Base-by-base conservation (phyloP, 2,888 invertebrate species). In the Glyphotaelius pellucidus region DNA sequence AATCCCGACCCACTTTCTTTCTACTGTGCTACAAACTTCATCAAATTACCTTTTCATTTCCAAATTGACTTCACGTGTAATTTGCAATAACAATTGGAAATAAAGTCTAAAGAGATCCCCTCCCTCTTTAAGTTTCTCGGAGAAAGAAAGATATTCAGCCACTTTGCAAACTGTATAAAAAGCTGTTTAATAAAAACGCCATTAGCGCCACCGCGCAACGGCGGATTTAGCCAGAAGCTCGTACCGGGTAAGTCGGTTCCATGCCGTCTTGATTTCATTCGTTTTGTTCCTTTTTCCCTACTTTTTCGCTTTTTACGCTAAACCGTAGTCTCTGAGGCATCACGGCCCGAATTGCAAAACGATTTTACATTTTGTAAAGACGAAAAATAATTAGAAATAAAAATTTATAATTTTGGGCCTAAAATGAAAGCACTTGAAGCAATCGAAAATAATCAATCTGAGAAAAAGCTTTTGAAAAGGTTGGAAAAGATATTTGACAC, bases 321-420 rank as follows among this genome's bases (percentile, higher is more conserved):
- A 86, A 86, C 86, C n/a, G 42, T 42, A 42, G 86, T n/a, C 35
- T 35, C 15, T 35, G 25, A 25, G 35, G 35, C 83, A 32, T 42
- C 85, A 38, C 85, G 85, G 86, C 30, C 30, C 42, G 86, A 86
- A 86, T 86, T 86, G 14, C 86, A n/a, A 86, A 42, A 86, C 86
- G 35, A 9, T 30, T 5, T n/a, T 86, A 35, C 35, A 86, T 15
- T 86, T 86, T 9, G 35, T 14, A 32, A 35, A 15, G 83, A 35
- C 7, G 11, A 11, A 67, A n/a, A 25, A 67, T 2, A 83, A 3
- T 35, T 5, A 1, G 1, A 83, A 83, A 83, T 3, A 0, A 2
- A 42, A 42, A 42, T 47, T 47, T 42, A 42, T 42, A 2, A 35
- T 35, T 30, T 83, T 31, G 9, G 35, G 15, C 1, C 25, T 0